phyloP scores from a whole-genome alignment of 2,113 vertebrate genomes.

The Urocitellus parryii region DNA sequence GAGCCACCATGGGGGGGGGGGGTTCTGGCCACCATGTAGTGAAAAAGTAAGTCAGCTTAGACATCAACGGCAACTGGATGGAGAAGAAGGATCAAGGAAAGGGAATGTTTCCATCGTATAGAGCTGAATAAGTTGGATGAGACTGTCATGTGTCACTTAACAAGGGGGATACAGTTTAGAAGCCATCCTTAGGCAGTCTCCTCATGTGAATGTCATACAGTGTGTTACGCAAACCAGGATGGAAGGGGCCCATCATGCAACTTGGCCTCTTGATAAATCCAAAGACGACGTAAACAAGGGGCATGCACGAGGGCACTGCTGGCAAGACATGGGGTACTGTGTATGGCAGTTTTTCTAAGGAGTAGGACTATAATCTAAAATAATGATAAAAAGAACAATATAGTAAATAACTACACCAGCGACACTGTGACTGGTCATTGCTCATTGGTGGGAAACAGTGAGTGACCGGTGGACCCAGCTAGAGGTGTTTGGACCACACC shows the following conservation, averaged over 20 bases:
- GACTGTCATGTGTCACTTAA: neutral
- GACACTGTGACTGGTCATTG: neutral
- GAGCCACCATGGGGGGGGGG: neutral
- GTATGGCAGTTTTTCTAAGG: too few relatives aligned
- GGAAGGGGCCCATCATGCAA: too few relatives aligned
- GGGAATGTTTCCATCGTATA: neutral
- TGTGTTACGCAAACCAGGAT: neutral
- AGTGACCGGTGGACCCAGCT: neutral
- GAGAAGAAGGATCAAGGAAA: neutral
- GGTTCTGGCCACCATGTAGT: neutral
- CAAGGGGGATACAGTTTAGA: neutral
- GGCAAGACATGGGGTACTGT: too few relatives aligned
- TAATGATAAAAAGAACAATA: too few relatives aligned
- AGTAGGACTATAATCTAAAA: too few relatives aligned
- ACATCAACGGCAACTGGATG: accelerated
- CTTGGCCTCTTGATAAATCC: neutral
- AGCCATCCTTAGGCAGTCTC: neutral
- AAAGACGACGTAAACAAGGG: neutral
- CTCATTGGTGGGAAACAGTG: too few relatives aligned
- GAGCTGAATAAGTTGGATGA: neutral
- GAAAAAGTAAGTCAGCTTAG: neutral
- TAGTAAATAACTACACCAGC: too few relatives aligned
- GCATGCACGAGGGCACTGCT: too few relatives aligned
- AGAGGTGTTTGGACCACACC: neutral
- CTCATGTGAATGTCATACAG: neutral